Percentiles rank a stretch among this genome's conserved stretches.
Conservation (phyloP, 2,888 invertebrate genomes). For the Agrypnus murinus region DNA sequence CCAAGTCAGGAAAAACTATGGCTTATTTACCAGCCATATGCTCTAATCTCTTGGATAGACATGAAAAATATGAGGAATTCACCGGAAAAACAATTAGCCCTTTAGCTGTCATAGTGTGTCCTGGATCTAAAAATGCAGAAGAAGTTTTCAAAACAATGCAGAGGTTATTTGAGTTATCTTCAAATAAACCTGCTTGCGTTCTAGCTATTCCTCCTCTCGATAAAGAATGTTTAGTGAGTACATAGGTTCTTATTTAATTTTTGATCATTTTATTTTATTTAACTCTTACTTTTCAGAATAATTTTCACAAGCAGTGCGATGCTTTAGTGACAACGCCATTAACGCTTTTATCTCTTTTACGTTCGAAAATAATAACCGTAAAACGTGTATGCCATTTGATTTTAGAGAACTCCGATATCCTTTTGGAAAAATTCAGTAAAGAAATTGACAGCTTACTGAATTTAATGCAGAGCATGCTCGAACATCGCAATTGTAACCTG, state of each 20-base stretch:
- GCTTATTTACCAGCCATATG: constrained; percentile 82
- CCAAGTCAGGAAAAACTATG: constrained; percentile 80
- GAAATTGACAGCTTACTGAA: constrained; percentile 71
- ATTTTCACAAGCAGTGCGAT: constrained; percentile 67
- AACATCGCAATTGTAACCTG: constrained; percentile 69
- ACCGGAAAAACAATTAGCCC: constrained; percentile 74
- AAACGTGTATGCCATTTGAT: constrained; percentile 79
- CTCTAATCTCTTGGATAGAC: constrained; percentile 74
- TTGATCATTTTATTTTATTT: neutral
- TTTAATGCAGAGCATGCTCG: constrained; percentile 71
- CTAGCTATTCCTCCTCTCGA: constrained; percentile 70
- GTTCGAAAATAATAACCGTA: constrained; percentile 74
- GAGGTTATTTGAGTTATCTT: constrained; percentile 69
- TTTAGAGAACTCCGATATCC: constrained; percentile 81
- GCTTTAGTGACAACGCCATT: constrained; percentile 82
- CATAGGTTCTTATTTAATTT: neutral
- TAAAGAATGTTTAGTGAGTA: constrained; percentile 62
- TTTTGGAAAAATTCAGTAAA: constrained; percentile 74
- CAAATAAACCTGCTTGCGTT: constrained; percentile 67
- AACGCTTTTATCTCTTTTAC: constrained; percentile 72
- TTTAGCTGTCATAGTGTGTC: constrained; percentile 79
- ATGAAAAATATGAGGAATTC: constrained; percentile 67
- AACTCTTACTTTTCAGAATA: constrained; percentile 34
- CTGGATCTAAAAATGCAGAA: constrained; percentile 75
- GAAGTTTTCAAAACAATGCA: constrained; percentile 70